Percentiles rank a stretch among this genome's conserved stretches.
Evolutionary conservation across 64 coral and sea anemone species (phyloP).

Genomic region (Dendronephthya gigantea): DNA sequence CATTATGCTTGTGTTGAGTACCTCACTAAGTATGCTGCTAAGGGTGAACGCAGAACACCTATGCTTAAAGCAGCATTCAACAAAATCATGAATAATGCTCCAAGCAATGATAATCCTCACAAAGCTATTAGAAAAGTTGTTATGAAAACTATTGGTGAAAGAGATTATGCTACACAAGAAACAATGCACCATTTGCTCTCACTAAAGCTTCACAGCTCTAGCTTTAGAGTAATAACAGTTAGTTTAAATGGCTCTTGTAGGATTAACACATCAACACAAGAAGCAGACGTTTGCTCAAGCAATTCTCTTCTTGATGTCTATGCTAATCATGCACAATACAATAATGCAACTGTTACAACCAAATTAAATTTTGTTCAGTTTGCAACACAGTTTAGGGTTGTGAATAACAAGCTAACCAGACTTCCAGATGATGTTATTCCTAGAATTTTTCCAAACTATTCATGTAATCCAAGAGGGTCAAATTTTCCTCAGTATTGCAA

Average conservation of each 20-base stretch:
- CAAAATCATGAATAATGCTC: background rate
- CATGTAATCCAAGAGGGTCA: background rate
- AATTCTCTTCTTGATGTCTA: too few species aligned
- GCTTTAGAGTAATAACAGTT: background rate
- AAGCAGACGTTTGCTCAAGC: too few species aligned
- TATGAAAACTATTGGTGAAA: background rate
- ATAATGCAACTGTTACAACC: too few species aligned
- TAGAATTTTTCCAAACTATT: background rate
- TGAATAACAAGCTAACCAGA: too few species aligned
- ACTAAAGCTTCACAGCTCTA: background rate
- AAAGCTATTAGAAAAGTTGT: background rate
- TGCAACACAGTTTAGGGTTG: too few species aligned
- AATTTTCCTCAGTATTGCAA: background rate
- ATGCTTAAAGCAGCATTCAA: background rate
- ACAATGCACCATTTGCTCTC: background rate
- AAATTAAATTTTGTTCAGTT: too few species aligned
- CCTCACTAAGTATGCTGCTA: background rate
- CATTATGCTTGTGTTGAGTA: background rate
- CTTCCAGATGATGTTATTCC: too few species aligned
- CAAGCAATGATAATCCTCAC: background rate
- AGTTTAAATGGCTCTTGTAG: too few species aligned
- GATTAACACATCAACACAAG: too few species aligned
- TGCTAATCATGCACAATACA: too few species aligned
- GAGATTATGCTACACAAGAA: background rate
- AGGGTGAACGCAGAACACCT: background rate